Conservation (phyloP, 1,140 invertebrate species). For the Augochlora pura region DNA sequence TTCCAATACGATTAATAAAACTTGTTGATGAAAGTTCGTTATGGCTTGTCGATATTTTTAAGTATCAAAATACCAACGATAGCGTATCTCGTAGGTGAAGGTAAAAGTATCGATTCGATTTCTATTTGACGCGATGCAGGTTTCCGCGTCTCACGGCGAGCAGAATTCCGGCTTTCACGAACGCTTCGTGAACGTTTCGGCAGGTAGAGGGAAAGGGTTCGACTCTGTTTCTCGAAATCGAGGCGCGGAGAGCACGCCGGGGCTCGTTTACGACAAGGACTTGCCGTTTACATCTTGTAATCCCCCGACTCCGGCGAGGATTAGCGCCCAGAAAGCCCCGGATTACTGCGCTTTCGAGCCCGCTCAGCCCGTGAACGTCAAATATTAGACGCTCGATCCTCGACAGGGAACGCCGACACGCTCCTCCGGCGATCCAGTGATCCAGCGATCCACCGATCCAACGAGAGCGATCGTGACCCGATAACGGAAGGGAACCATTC, state of each 20-base stretch:
- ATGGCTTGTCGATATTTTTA: too few relatives aligned
- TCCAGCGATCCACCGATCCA: too few relatives aligned
- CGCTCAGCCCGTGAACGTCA: neutral
- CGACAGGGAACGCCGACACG: neutral
- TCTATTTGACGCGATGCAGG: neutral
- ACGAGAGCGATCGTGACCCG: too few relatives aligned
- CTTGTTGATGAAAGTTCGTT: too few relatives aligned
- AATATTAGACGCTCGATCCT: constrained; percentile 5
- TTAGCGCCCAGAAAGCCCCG: constrained; percentile 25
- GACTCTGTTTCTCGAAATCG: neutral
- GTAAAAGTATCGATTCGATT: constrained; percentile 35
- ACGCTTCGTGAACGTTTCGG: neutral
- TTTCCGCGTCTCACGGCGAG: neutral
- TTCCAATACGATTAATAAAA: too few relatives aligned
- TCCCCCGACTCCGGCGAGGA: constrained; percentile 4
- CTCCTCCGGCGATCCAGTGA: too few relatives aligned
- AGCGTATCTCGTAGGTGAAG: neutral
- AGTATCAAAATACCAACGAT: too few relatives aligned
- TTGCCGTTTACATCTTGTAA: constrained; percentile 40
- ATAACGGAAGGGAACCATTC: too few relatives aligned
- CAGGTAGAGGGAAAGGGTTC: constrained; percentile 16
- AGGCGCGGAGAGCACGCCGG: neutral
- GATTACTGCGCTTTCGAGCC: constrained; percentile 7
- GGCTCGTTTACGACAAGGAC: constrained; percentile 30
- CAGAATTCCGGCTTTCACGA: too few relatives aligned